Evolutionary conservation across 1,140 invertebrate species (phyloP).

Genomic region (Cydia splendana): DNA sequence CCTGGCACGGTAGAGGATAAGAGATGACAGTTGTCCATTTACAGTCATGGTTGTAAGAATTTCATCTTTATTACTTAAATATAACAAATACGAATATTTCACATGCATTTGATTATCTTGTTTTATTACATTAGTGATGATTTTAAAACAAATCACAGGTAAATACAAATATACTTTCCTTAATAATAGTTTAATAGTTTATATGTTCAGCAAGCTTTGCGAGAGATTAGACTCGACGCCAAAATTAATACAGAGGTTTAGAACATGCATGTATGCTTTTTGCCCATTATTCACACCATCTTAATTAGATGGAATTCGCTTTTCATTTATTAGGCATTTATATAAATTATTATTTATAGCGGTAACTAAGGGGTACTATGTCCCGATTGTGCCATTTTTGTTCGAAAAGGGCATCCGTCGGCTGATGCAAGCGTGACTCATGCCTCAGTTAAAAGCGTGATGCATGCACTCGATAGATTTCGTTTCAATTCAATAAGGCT

Average conservation of each 20-base stretch:
- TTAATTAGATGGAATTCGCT: slow-evolving; percentile 34
- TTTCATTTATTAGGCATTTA: too few relatives aligned
- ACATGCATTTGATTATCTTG: slow-evolving; percentile 16
- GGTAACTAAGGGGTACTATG: too few relatives aligned
- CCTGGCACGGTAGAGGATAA: neutral
- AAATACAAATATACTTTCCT: slow-evolving; percentile 17
- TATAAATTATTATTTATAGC: neutral
- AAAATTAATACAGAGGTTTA: neutral
- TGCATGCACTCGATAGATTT: too few relatives aligned
- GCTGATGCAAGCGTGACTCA: too few relatives aligned
- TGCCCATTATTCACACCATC: neutral
- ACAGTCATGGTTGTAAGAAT: neutral
- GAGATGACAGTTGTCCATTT: neutral
- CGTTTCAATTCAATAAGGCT: too few relatives aligned
- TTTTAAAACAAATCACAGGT: slow-evolving; percentile 29
- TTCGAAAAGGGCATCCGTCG: too few relatives aligned
- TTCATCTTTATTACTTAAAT: neutral
- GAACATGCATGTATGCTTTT: neutral
- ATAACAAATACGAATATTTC: neutral
- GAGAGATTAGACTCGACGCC: neutral
- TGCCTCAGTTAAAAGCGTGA: too few relatives aligned
- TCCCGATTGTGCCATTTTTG: too few relatives aligned
- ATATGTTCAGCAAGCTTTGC: neutral
- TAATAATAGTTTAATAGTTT: neutral
- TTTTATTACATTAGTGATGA: slow-evolving; percentile 21